Evolutionary conservation across 2,113 vertebrate species (phyloP).

Genomic region (Emberiza fucata): DNA sequence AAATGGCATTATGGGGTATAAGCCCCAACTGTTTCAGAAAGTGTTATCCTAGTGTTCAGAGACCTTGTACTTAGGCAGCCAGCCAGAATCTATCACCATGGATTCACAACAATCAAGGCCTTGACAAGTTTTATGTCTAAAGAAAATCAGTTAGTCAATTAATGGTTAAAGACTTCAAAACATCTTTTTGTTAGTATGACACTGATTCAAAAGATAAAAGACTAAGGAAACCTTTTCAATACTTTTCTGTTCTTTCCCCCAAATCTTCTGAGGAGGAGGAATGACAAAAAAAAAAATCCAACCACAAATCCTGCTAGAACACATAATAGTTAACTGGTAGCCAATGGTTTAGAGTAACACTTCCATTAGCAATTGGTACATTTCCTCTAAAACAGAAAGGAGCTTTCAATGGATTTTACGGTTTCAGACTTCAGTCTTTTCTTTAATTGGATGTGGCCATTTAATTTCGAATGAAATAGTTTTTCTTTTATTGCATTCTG

Average conservation of each 20-base stretch:
- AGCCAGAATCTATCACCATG: conserved; percentile 33
- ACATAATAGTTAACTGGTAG: conserved; percentile 42
- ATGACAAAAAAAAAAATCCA: background rate
- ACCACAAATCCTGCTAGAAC: conserved; percentile 14
- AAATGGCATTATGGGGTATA: conserved; percentile 37
- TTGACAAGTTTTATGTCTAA: conserved; percentile 54
- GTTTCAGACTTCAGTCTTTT: conserved; percentile 12
- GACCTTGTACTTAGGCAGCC: conserved; percentile 35
- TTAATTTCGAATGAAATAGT: conserved; percentile 56
- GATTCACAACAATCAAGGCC: conserved; percentile 38
- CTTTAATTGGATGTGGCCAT: conserved; percentile 44
- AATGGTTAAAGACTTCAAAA: conserved; percentile 61
- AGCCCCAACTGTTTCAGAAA: conserved; percentile 29
- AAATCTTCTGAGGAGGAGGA: background rate
- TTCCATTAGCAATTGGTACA: conserved; percentile 25
- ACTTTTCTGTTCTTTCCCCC: conserved; percentile 39
- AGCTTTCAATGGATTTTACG: conserved; percentile 30
- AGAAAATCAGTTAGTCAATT: conserved; percentile 64
- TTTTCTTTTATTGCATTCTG: conserved; percentile 49
- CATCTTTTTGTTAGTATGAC: conserved; percentile 59
- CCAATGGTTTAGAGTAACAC: background rate
- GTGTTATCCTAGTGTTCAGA: conserved; percentile 33
- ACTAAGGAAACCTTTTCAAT: conserved; percentile 19
- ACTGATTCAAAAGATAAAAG: conserved; percentile 55
- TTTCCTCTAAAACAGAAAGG: conserved; percentile 55